These are phyloP conservation scores for Aporophyla nigra DNA, from an alignment of 2,888 invertebrate genomes.

Conservation along the genomic window DNA sequence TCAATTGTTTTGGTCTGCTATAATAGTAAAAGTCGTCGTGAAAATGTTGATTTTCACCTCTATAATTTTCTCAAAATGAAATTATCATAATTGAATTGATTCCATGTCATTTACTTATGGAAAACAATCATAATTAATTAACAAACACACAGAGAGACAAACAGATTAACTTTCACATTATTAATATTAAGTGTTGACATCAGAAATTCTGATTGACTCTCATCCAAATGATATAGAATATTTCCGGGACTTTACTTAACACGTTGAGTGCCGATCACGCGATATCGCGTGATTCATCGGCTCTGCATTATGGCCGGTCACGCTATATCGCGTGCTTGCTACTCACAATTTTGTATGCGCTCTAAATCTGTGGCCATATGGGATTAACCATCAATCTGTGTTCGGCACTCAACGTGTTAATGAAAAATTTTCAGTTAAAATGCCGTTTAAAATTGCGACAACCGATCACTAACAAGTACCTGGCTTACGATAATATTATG, in stretches of 20 bases:
- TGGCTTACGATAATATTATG: conserved; percentile 43
- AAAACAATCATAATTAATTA: conserved; percentile 6
- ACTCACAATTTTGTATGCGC: too few species aligned
- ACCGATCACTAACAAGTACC: conserved; percentile 11
- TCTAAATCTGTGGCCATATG: too few species aligned
- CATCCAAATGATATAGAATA: conserved; percentile 3
- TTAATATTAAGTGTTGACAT: neutral
- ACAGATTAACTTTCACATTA: neutral
- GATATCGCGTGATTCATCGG: too few species aligned
- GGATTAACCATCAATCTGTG: too few species aligned
- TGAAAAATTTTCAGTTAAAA: conserved; percentile 38
- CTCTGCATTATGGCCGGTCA: too few species aligned
- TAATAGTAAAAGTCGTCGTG: neutral
- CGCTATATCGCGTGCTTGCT: too few species aligned
- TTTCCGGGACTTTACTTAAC: conserved; percentile 2
- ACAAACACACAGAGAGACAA: neutral
- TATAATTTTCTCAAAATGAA: neutral
- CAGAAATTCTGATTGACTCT: neutral
- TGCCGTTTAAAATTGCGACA: conserved; percentile 19
- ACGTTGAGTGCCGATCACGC: too few species aligned
- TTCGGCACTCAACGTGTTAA: too few species aligned
- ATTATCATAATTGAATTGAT: neutral
- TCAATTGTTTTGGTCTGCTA: neutral
- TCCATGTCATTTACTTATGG: neutral
- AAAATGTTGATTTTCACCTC: neutral